Evolutionary conservation across 2,888 invertebrate species (phyloP), one percentile per base, ranked within the genome.

Genomic region (Rhyacophila evoluta): DNA sequence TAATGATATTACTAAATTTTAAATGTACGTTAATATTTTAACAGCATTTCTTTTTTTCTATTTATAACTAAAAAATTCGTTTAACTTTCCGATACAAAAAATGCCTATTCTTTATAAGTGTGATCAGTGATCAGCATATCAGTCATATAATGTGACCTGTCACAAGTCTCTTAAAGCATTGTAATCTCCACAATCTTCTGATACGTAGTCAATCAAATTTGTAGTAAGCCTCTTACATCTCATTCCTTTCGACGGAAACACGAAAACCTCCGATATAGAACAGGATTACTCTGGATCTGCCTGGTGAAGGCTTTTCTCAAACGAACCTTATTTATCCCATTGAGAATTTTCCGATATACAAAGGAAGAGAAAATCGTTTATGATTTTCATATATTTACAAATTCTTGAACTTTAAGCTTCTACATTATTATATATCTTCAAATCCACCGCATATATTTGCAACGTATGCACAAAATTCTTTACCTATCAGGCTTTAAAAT

Each of bases 191-290:
- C 39, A 39, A 6, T 15, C 39, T 39, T 39, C 39, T 39, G 39
- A 39, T 39, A 12, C 15, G 55, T 55, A 55, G 55, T 55, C 55
- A 55, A 55, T 55, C 55, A 55, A 55, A 55, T 55, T 55, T 15
- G 55, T 19, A 19, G 55, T 55, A 55, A 55, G 55, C 55, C 55
- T 55, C 55, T 55, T 55, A 55, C 55, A 55, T 55, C 25, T 55
- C 55, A 55, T 19, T 55, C 19, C 55, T 55, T 55, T 55, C 15
- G 8, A 19, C 25, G 55, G 8, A 8, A 55, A 55, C 55, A 55
- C 10, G 55, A 55, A 55, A 19, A 19, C 55, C 55, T 55, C 19
- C 25, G 19, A n/a, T 1, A 19, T 19, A 55, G 55, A 55, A 55
- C 55, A 55, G 55, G 55, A 55, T 55, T 55, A 55, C 55, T 55